A percentile compares a stretch with the other conserved stretches of the same genome.
Evolutionary conservation across 2,888 invertebrate species (phyloP).

Genomic region (Macrophya alboannulata): DNA sequence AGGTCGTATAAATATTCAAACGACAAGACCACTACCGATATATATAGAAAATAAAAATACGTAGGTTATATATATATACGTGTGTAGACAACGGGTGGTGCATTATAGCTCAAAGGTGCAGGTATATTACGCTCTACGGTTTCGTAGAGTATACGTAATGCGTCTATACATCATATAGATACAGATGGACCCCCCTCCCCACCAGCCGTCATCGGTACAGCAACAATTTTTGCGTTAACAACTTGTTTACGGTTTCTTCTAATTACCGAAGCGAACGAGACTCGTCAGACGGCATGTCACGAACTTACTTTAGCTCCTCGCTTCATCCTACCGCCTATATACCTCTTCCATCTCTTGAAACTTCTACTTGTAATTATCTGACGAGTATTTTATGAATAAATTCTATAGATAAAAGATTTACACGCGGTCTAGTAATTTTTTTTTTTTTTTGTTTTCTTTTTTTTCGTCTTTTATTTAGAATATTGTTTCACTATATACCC

Average conservation of each 20-base stretch:
- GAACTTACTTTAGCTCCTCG: not conserved
- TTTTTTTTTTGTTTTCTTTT: not conserved
- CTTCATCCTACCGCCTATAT: not conserved
- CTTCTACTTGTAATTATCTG: not conserved
- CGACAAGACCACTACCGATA: not conserved
- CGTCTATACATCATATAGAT: not conserved
- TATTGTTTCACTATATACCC: not conserved
- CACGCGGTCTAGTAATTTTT: not conserved
- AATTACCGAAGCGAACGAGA: constrained; percentile 48
- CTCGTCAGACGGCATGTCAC: constrained; percentile 51
- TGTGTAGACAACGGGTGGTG: constrained; percentile 20
- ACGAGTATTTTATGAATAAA: not conserved
- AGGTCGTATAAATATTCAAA: constrained; percentile 33
- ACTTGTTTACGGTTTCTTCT: constrained; percentile 53
- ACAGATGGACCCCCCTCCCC: not conserved
- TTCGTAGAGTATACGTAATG: not conserved
- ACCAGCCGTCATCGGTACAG: not conserved
- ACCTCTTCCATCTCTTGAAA: not conserved
- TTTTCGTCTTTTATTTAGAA: not conserved
- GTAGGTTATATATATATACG: too few relatives aligned
- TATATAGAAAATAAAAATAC: not conserved
- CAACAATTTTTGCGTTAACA: constrained; percentile 36
- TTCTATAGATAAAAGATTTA: not conserved
- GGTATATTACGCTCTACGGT: not conserved
- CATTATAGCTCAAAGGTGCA: not conserved